Evolutionary conservation across 2,797 vertebrate species (phyloP).

Genomic region (Smutsia gigantea): DNA sequence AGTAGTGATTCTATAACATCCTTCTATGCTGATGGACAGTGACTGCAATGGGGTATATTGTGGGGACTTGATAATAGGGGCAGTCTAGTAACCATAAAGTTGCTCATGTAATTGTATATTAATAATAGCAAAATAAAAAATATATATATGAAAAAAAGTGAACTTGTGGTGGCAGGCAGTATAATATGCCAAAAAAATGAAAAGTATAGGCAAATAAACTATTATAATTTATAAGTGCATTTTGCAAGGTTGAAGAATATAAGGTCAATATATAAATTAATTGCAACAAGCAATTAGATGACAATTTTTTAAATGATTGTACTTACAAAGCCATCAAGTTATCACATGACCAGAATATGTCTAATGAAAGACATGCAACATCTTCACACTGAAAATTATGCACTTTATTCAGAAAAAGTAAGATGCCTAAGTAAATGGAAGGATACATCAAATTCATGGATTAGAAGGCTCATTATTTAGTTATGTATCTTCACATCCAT

Average conservation of each 20-base stretch:
- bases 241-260: background rate
- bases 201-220: background rate
- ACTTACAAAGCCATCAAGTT: background rate
- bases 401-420: background rate
- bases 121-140: no score
- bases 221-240: background rate
- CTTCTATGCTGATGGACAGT: no score
- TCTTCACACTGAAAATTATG: background rate
- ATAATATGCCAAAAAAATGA: background rate
- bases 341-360: background rate
- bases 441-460: background rate
- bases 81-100: no score
- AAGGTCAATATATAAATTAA: background rate
- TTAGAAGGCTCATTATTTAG: constrained; percentile 17
- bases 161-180: background rate
- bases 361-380: background rate
- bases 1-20: no score
- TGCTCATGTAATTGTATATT: no score
- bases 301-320: background rate
- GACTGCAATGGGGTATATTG: no score
- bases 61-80: no score
- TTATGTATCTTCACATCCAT: background rate
- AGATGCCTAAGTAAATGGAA: background rate
- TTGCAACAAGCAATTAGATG: background rate
- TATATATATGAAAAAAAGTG: background rate